Evolutionary conservation across 2,797 vertebrate species (phyloP).

Genomic region (Spinibarbus caldwelli): DNA sequence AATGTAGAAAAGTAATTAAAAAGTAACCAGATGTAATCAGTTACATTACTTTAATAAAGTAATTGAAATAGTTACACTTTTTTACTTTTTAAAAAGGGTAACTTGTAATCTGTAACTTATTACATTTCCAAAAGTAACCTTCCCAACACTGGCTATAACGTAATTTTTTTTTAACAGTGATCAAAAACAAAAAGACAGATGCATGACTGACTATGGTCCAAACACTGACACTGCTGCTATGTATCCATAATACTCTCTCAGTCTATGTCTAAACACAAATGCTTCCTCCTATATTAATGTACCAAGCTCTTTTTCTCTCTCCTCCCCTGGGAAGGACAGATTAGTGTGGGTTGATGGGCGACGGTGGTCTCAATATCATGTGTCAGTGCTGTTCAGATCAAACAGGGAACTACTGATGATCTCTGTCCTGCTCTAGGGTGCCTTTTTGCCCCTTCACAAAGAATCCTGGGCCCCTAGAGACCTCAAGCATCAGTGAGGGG

Average conservation of each 20-base stretch:
- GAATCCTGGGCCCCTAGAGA: conserved; percentile 35
- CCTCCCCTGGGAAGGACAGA: conserved; percentile 10
- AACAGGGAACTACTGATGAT: conserved; percentile 62
- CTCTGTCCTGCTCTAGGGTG: conserved; percentile 53
- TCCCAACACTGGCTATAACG: neutral
- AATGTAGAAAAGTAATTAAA: too few species aligned
- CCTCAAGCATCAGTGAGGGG: conserved; percentile 8
- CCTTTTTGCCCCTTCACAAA: conserved; percentile 50
- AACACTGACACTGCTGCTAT: neutral
- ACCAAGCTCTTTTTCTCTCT: neutral
- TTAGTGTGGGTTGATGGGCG: conserved; percentile 65
- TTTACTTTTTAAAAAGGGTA: neutral
- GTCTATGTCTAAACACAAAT: neutral
- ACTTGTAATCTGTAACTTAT: neutral
- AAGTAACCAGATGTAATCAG: too few species aligned
- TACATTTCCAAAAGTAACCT: neutral
- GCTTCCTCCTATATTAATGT: conserved; percentile 20
- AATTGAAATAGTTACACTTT: neutral
- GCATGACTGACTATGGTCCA: neutral
- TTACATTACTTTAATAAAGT: neutral
- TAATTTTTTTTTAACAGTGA: neutral
- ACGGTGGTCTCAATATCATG: conserved; percentile 69
- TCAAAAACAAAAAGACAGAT: conserved; percentile 5
- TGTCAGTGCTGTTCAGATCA: conserved; percentile 67
- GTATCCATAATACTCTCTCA: neutral